phyloP scores from a whole-genome alignment of 1,140 invertebrate species.

The Heliconius hewitsoni region DNA sequence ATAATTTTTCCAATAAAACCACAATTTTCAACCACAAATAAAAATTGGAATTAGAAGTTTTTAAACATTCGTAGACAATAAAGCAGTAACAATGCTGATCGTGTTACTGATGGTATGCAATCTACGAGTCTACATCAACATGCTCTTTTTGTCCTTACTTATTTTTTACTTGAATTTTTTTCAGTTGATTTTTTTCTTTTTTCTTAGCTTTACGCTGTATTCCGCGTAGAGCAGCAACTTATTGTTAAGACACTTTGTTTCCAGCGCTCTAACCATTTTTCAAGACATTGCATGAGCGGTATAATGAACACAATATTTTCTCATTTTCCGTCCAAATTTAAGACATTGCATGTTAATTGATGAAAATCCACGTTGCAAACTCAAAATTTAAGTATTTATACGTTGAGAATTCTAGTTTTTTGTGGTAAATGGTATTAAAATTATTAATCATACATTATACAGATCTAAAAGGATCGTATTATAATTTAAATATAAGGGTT shows the following conservation, averaged over 20 bases:
- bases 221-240: too few species aligned
- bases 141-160: not conserved
- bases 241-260: too few species aligned
- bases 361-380: too few species aligned
- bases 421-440: not conserved
- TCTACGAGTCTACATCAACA: slow-evolving; percentile 21
- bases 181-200: not conserved
- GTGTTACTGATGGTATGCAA: slow-evolving; percentile 40
- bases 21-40: not conserved
- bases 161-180: not conserved
- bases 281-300: too few species aligned
- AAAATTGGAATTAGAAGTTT: slow-evolving; percentile 23
- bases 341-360: too few species aligned
- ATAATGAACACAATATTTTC: too few species aligned
- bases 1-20: too few species aligned
- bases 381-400: not conserved
- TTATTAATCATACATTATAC: not conserved
- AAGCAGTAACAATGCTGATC: slow-evolving; percentile 45
- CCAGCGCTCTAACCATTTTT: too few species aligned
- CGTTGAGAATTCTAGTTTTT: not conserved
- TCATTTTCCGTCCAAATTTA: too few species aligned
- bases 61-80: slow-evolving; percentile 52
- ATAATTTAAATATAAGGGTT: not conserved
- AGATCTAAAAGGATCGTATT: not conserved
- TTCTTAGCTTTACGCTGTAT: too few species aligned